phyloP scores from a whole-genome alignment of 1,140 invertebrate species.

The Aphelenchoides fujianensis region DNA sequence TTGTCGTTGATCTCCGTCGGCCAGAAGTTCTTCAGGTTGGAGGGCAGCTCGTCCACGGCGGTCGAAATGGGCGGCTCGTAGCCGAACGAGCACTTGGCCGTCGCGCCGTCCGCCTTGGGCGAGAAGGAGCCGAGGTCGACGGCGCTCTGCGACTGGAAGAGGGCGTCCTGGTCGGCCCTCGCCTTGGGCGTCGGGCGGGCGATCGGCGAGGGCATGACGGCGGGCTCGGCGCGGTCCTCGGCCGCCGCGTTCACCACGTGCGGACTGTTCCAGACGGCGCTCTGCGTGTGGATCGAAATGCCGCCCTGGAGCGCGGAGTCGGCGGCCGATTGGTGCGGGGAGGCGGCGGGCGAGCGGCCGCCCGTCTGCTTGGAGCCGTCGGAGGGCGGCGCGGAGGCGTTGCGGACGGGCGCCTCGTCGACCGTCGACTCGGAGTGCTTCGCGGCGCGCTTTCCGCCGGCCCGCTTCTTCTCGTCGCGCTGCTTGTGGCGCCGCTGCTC shows the following conservation, averaged over 20 bases:
- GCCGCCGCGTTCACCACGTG: neutral
- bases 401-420: neutral
- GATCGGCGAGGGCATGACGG: conserved; percentile 51
- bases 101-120: neutral
- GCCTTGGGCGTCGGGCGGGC: conserved; percentile 51
- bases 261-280: conserved; percentile 33
- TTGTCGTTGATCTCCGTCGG: neutral
- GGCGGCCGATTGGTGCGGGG: conserved; percentile 22
- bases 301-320: neutral
- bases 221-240: neutral
- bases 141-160: neutral
- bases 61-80: neutral
- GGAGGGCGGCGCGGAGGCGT: neutral
- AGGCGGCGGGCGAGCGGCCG: conserved; percentile 18
- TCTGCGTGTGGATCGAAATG: neutral
- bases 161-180: conserved; percentile 2
- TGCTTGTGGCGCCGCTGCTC: conserved; percentile 30
- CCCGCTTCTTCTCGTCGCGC: conserved; percentile 28
- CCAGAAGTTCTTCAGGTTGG: conserved; percentile 41
- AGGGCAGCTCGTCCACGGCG: conserved; percentile 26
- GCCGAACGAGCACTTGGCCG: neutral
- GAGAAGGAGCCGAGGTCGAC: conserved; percentile 9
- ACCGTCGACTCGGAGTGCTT: conserved; percentile 29
- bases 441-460: conserved; percentile 21
- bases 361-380: neutral